Percentiles rank a stretch among this genome's conserved stretches.
Conservation (phyloP, 2,113 vertebrate genomes). For the Phoenicopterus ruber region DNA sequence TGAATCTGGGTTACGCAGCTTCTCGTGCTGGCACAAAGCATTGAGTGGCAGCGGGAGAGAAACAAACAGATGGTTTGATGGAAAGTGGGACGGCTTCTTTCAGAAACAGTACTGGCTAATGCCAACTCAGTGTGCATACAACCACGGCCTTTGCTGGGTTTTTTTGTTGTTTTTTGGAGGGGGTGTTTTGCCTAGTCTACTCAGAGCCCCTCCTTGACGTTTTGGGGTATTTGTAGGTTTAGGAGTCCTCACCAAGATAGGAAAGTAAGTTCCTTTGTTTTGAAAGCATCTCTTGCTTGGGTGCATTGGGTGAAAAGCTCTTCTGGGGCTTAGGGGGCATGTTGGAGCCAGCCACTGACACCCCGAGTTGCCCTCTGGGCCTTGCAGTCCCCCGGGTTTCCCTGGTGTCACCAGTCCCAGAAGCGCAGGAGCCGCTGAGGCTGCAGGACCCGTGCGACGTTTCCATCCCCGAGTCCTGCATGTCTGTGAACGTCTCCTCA, state of each 20-base stretch:
- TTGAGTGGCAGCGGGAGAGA: not conserved
- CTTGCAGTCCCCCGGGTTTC: accelerated
- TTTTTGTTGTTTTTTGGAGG: not conserved
- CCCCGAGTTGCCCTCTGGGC: not conserved
- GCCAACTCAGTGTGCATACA: not conserved
- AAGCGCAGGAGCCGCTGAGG: not conserved
- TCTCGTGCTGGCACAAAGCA: not conserved
- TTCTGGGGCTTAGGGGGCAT: not conserved
- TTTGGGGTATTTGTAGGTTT: not conserved
- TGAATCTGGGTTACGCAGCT: not conserved
- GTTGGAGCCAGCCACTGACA: not conserved
- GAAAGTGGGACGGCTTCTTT: not conserved
- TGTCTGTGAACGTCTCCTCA: not conserved
- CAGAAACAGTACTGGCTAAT: not conserved
- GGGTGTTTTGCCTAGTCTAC: not conserved
- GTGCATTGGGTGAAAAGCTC: not conserved
- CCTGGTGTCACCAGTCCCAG: not conserved
- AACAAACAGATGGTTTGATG: not conserved
- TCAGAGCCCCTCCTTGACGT: not conserved
- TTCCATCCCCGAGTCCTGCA: not conserved
- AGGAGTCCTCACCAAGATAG: not conserved
- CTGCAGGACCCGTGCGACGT: accelerated
- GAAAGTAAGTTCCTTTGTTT: not conserved
- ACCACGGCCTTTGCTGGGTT: not conserved
- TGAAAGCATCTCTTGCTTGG: not conserved